These are phyloP conservation scores for Odocoileus virginianus DNA, from an alignment of 2,113 vertebrate species.

Conservation along the genomic window DNA sequence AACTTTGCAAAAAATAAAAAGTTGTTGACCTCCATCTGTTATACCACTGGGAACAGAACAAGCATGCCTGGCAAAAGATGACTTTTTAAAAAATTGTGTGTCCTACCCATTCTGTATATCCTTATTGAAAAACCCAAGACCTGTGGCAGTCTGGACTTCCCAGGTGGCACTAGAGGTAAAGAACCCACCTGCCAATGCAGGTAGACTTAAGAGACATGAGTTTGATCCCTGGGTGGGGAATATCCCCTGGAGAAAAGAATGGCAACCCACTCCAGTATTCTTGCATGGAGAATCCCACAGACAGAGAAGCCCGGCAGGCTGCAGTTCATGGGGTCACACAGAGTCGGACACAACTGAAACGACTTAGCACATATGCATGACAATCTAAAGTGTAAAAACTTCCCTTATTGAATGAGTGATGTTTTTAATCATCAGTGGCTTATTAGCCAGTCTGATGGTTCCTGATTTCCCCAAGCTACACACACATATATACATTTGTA, in stretches of 20 bases:
- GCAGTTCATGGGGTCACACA: background rate
- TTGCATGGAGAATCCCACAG: background rate
- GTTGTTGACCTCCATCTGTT: background rate
- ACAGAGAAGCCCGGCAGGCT: background rate
- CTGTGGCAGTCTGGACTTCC: background rate
- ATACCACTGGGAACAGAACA: background rate
- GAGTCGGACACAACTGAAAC: rapidly evolving
- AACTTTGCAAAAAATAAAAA: background rate
- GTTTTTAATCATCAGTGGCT: background rate
- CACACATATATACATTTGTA: background rate
- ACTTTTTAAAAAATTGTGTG: background rate
- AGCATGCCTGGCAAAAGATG: background rate
- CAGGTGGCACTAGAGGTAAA: background rate
- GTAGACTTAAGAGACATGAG: background rate
- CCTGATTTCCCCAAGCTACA: background rate
- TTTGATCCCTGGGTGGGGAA: background rate
- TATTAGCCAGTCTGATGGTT: background rate
- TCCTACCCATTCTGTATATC: background rate
- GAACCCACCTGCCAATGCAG: background rate
- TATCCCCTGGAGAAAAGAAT: background rate
- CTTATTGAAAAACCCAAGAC: background rate
- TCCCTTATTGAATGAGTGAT: background rate
- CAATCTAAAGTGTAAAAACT: background rate
- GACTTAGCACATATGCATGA: background rate
- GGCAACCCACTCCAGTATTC: background rate